These are phyloP conservation scores for Chloroclystis v-ata DNA, from an alignment of 2,888 invertebrate species.

Conservation along the genomic window DNA sequence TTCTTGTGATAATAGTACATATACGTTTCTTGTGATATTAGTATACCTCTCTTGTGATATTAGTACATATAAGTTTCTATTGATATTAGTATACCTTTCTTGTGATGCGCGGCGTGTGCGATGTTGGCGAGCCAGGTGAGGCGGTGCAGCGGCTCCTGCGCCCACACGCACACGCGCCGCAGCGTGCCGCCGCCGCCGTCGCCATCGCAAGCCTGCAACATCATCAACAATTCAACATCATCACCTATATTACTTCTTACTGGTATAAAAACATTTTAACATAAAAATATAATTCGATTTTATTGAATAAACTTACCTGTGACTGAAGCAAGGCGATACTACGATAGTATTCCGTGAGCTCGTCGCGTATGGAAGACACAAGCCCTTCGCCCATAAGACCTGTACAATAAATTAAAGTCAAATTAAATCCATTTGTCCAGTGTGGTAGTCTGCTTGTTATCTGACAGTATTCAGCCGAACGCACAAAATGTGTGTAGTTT, in stretches of 20 bases:
- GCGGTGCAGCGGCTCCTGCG: conserved; percentile 87
- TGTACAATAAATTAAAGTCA: conserved; percentile 28
- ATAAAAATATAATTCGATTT: no score
- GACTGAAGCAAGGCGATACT: conserved; percentile 92
- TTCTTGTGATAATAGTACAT: conserved; percentile 88
- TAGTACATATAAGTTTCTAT: no score
- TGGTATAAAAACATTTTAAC: no score
- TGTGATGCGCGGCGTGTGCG: conserved; percentile 87
- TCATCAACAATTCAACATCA: no score
- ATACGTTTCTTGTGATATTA: no score
- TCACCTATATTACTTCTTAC: no score
- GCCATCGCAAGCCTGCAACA: conserved; percentile 55
- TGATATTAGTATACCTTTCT: conserved; percentile 79
- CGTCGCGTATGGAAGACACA: conserved; percentile 88
- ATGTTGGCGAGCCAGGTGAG: conserved; percentile 91
- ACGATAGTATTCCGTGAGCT: conserved; percentile 92
- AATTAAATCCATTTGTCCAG: no score
- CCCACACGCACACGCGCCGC: conserved; percentile 87
- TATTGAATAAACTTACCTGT: conserved; percentile 82
- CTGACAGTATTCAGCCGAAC: no score
- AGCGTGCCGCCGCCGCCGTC: conserved; percentile 80
- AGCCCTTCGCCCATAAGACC: conserved; percentile 92
- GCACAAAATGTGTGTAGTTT: no score
- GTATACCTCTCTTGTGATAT: conserved; percentile 83
- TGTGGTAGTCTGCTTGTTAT: no score